Conservation (phyloP, 2,113 vertebrate species). For the Barnardius zonarius region DNA sequence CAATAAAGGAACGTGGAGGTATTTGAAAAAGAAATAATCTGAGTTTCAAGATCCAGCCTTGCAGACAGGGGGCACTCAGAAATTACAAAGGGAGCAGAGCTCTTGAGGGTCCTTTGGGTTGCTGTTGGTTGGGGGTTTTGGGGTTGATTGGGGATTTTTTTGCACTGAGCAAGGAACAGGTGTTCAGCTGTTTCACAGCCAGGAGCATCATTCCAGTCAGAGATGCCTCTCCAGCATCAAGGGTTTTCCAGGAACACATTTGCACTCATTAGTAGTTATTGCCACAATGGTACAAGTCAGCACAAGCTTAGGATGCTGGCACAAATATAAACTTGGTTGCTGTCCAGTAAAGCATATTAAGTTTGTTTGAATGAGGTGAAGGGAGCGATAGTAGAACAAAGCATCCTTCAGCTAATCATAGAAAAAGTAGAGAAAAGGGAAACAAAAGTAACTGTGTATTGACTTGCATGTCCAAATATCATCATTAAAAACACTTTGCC, state of each 20-base stretch:
- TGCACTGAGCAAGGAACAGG: conserved; percentile 7
- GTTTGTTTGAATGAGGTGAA: not conserved
- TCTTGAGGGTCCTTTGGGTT: not conserved
- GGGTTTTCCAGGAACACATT: conserved; percentile 62
- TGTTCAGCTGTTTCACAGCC: conserved; percentile 49
- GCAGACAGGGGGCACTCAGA: not conserved
- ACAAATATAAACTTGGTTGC: not conserved
- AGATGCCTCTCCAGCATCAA: conserved; percentile 8
- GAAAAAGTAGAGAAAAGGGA: not conserved
- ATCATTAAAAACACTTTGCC: not conserved
- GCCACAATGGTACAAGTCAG: conserved; percentile 37
- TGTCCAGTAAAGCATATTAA: conserved; percentile 27
- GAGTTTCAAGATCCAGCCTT: not conserved
- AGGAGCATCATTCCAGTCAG: conserved; percentile 46
- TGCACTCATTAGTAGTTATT: conserved; percentile 53
- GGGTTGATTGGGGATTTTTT: not conserved
- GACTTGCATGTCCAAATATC: not conserved
- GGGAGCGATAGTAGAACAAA: not conserved
- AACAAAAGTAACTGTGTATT: not conserved
- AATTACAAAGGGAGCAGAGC: not conserved
- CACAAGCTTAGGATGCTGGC: conserved; percentile 51
- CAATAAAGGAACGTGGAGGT: not conserved
- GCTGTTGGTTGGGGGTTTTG: not conserved
- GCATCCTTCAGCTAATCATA: not conserved
- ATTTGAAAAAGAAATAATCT: not conserved